Evolutionary conservation across 2,113 vertebrate genomes (phyloP).

Genomic region (Noctilio leporinus): DNA sequence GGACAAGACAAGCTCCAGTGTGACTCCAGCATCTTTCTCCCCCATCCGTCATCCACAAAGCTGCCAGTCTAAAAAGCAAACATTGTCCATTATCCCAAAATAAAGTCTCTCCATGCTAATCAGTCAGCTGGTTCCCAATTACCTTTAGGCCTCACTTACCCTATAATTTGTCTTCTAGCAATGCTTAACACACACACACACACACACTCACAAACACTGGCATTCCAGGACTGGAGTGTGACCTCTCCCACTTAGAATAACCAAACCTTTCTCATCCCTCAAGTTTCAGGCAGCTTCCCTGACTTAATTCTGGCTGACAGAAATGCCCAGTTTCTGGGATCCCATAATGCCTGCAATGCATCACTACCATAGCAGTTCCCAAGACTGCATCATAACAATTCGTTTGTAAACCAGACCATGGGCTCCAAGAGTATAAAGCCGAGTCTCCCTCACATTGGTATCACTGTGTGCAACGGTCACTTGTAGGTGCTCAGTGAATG

Average conservation of each 20-base stretch:
- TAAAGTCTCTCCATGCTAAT: neutral
- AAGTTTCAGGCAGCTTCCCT: neutral
- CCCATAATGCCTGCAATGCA: neutral
- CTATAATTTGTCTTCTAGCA: neutral
- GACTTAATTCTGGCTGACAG: neutral
- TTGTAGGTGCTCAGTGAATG: too few species aligned
- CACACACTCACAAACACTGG: neutral
- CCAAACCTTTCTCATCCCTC: neutral
- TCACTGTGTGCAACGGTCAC: neutral
- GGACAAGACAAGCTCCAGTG: neutral
- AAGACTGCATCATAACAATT: neutral
- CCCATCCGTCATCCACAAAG: neutral
- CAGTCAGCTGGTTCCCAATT: neutral
- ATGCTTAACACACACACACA: neutral
- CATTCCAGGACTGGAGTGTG: neutral
- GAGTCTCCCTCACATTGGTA: neutral
- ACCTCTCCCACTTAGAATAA: neutral
- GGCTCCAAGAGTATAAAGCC: neutral
- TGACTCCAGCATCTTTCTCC: neutral
- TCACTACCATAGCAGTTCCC: neutral
- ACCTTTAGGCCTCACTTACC: neutral
- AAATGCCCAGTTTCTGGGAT: neutral
- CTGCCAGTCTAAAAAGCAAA: neutral
- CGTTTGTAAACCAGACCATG: neutral
- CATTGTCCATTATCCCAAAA: neutral